Evolutionary conservation across 1,140 invertebrate species (phyloP).

Genomic region (Dendrolimus punctatus): DNA sequence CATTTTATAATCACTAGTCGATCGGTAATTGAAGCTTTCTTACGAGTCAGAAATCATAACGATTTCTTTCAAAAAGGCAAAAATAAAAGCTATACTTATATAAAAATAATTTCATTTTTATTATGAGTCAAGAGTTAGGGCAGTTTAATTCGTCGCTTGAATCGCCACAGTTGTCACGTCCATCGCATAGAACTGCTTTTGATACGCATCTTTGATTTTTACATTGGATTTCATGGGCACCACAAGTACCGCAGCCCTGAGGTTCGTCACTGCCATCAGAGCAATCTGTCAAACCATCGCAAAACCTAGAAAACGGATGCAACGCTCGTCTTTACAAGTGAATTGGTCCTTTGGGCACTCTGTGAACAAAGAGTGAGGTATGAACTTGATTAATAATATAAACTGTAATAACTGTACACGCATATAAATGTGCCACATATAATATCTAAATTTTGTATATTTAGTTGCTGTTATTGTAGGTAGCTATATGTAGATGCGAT

Average conservation of each 20-base stretch:
- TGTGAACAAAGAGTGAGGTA: constrained; percentile 19
- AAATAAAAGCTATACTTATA: background rate
- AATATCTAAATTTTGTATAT: background rate
- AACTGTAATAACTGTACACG: background rate
- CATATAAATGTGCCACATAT: too few species aligned
- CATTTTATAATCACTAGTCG: too few species aligned
- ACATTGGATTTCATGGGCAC: constrained; percentile 58
- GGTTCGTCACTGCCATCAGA: constrained; percentile 88
- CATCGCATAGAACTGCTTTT: constrained; percentile 72
- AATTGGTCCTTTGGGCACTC: constrained; percentile 62
- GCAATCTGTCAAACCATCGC: constrained; percentile 89
- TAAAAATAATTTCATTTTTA: background rate
- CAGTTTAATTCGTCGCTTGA: constrained; percentile 77
- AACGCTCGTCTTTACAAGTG: constrained; percentile 76
- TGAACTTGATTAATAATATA: constrained; percentile 2
- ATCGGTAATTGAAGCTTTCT: too few species aligned
- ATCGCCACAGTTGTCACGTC: constrained; percentile 76
- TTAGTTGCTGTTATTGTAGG: background rate
- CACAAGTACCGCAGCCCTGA: constrained; percentile 73
- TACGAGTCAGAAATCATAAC: too few species aligned
- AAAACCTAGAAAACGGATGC: constrained; percentile 86
- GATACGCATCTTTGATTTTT: constrained; percentile 76
- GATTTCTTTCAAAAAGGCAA: too few species aligned
- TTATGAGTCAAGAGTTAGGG: constrained; percentile 19
- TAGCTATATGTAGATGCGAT: too few species aligned